Evolutionary conservation across 2,888 invertebrate species (phyloP).

Genomic region (Xylota segnis): DNA sequence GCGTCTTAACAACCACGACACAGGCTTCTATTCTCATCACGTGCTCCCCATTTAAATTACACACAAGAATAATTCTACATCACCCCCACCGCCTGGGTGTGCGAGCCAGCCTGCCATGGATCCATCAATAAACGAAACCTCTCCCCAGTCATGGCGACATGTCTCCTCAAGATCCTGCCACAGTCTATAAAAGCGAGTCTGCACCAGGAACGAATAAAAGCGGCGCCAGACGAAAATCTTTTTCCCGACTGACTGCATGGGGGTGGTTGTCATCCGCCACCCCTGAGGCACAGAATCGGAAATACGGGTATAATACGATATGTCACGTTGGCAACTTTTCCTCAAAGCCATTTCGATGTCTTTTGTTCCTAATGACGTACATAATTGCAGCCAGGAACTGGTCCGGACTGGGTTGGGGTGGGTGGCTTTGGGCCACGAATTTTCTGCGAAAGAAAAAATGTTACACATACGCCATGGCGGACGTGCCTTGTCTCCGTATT

Average conservation of each 20-base stretch:
- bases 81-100: background rate
- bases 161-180: conserved; percentile 17
- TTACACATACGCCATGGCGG: conserved; percentile 62
- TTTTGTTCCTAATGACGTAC: conserved; percentile 42
- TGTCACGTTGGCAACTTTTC: conserved; percentile 6
- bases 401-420: background rate
- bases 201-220: conserved; percentile 22
- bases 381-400: conserved; percentile 31
- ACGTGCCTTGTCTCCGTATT: conserved; percentile 27
- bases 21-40: conserved; percentile 40
- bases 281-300: conserved; percentile 5
- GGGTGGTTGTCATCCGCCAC: background rate
- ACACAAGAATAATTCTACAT: conserved; percentile 42
- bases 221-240: conserved; percentile 67
- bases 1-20: background rate
- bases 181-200: conserved; percentile 32
- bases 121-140: conserved; percentile 44
- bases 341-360: conserved; percentile 14
- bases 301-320: background rate
- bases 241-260: background rate
- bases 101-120: conserved; percentile 35
- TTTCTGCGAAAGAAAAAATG: conserved; percentile 20
- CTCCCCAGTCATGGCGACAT: conserved; percentile 1
- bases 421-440: background rate
- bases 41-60: conserved; percentile 53